phyloP scores from a whole-genome alignment of 2,888 invertebrate genomes.

The Drosophila colorata region DNA sequence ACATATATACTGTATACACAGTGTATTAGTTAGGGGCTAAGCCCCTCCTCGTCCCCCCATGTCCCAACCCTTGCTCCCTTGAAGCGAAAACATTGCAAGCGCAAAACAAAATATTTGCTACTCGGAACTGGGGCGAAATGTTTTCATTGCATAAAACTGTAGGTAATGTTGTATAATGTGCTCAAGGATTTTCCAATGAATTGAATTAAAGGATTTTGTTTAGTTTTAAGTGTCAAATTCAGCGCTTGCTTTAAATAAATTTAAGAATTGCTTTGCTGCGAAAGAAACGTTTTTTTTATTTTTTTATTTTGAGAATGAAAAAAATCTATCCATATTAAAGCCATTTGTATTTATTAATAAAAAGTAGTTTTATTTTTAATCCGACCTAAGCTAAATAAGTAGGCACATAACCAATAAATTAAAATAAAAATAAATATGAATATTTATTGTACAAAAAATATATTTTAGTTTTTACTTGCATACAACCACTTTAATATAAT shows the following conservation, averaged over 20 bases:
- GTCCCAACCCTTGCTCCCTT: background rate
- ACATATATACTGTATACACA: conserved; percentile 2
- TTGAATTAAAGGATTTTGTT: background rate
- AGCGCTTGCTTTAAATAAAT: background rate
- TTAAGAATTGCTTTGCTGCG: background rate
- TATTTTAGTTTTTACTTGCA: too few relatives aligned
- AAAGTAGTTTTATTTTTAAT: too few relatives aligned
- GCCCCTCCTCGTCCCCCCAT: too few relatives aligned
- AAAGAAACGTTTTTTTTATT: too few relatives aligned
- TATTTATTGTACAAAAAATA: too few relatives aligned
- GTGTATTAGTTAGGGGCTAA: background rate
- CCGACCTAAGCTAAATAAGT: too few relatives aligned
- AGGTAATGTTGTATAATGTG: conserved; percentile 11
- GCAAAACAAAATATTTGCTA: conserved; percentile 16
- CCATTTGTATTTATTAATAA: background rate
- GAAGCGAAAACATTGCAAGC: conserved; percentile 1
- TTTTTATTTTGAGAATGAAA: too few relatives aligned
- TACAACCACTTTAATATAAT: too few relatives aligned
- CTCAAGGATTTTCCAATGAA: background rate
- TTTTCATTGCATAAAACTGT: conserved; percentile 56
- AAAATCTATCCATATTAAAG: too few relatives aligned
- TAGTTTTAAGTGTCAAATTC: background rate
- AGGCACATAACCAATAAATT: too few relatives aligned
- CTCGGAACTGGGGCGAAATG: conserved; percentile 19
- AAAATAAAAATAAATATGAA: too few relatives aligned